phyloP scores from a whole-genome alignment of 1,140 invertebrate genomes.

The Aporrectodea caliginosa region DNA sequence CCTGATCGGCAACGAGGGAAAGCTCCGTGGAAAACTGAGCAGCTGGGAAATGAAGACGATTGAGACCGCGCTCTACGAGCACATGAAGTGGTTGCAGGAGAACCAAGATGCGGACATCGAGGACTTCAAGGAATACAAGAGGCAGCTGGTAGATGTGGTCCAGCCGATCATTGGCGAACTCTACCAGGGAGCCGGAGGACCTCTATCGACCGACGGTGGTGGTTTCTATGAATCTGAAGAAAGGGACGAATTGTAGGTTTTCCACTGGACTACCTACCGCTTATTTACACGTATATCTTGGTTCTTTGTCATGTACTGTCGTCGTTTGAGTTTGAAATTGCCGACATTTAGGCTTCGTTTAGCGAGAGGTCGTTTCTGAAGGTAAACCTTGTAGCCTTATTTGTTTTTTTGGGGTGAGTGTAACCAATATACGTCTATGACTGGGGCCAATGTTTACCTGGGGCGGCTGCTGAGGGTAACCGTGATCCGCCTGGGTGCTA shows the following conservation, averaged over 20 bases:
- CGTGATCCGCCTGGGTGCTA: too few relatives aligned
- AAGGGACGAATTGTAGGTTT: slow-evolving; percentile 75
- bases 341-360: too few relatives aligned
- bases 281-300: too few relatives aligned
- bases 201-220: slow-evolving; percentile 63
- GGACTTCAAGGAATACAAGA: slow-evolving; percentile 95
- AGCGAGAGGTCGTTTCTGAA: too few relatives aligned
- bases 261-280: not conserved
- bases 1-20: slow-evolving; percentile 95
- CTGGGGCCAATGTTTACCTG: too few relatives aligned
- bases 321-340: too few relatives aligned
- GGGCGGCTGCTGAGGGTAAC: too few relatives aligned
- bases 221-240: slow-evolving; percentile 68
- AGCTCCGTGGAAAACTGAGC: slow-evolving; percentile 85
- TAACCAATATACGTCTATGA: too few relatives aligned
- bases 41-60: slow-evolving; percentile 93
- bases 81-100: slow-evolving; percentile 96
- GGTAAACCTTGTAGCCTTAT: too few relatives aligned
- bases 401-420: too few relatives aligned
- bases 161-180: slow-evolving; percentile 97
- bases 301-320: too few relatives aligned
- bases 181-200: slow-evolving; percentile 74
- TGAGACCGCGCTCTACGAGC: slow-evolving; percentile 88
- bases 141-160: slow-evolving; percentile 88
- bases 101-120: slow-evolving; percentile 91